A percentile compares a stretch with the other conserved stretches of the same genome.
phyloP scores from a whole-genome alignment of 2,797 vertebrate species.

The Rhinogobio ventralis region DNA sequence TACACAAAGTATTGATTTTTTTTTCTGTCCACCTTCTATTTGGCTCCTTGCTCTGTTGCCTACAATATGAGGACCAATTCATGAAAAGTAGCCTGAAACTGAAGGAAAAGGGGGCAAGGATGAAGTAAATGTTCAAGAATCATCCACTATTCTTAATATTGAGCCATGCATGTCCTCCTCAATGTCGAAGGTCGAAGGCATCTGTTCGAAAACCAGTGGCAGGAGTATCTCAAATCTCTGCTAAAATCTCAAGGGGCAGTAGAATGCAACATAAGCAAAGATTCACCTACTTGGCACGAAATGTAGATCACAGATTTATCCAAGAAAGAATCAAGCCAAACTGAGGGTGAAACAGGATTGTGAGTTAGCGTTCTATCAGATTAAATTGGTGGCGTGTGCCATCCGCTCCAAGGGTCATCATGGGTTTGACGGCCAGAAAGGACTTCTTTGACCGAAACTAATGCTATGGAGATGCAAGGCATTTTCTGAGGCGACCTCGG shows the following conservation, averaged over 20 bases:
- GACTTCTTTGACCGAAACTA: constrained; percentile 40
- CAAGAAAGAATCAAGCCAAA: constrained; percentile 14
- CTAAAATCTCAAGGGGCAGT: constrained; percentile 10
- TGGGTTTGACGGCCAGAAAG: constrained; percentile 31
- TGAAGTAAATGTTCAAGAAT: neutral
- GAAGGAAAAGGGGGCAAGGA: neutral
- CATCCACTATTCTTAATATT: neutral
- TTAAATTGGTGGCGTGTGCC: constrained; percentile 43
- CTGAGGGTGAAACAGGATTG: constrained; percentile 10
- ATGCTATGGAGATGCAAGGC: constrained; percentile 49
- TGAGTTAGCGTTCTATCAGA: neutral
- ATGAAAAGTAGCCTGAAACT: constrained; percentile 9
- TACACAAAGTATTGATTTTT: constrained; percentile 58
- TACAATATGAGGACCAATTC: neutral
- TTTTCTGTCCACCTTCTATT: constrained; percentile 9
- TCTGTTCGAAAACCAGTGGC: neutral
- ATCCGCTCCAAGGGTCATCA: constrained; percentile 18
- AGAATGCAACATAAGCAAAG: constrained; percentile 11
- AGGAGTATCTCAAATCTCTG: neutral
- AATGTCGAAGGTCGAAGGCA: neutral
- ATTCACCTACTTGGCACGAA: constrained; percentile 35
- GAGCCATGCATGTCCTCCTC: neutral
- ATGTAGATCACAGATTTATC: constrained; percentile 5
- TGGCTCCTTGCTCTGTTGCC: constrained; percentile 33
- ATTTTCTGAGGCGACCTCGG: constrained; percentile 49